A percentile compares a stretch with the other conserved stretches of the same genome.
phyloP scores from a whole-genome alignment of 2,888 invertebrate species.

The Galeopsomyia nigrocyanea region DNA sequence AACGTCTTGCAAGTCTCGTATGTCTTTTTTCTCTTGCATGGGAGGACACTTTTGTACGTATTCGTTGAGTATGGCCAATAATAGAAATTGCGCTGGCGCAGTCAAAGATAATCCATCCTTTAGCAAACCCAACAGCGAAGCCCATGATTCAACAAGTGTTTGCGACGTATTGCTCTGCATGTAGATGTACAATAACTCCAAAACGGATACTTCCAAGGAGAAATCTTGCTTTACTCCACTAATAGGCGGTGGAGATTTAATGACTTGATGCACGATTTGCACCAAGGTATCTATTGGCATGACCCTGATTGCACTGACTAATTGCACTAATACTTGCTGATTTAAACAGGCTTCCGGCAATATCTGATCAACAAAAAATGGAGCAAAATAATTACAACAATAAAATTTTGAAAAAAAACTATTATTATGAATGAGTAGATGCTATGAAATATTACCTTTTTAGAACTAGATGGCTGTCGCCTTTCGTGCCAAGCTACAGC shows the following conservation, averaged over 20 bases:
- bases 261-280: constrained; percentile 84
- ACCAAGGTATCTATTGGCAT: constrained; percentile 88
- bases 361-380: constrained; percentile 67
- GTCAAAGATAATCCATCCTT: constrained; percentile 80
- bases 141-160: constrained; percentile 84
- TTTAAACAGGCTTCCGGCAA: constrained; percentile 76
- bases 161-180: constrained; percentile 78
- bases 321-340: constrained; percentile 82
- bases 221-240: constrained; percentile 74
- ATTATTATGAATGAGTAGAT: background rate
- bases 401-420: background rate
- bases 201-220: constrained; percentile 82
- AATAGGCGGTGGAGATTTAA: constrained; percentile 80
- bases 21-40: constrained; percentile 83
- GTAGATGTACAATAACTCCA: constrained; percentile 84
- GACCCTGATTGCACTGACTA: constrained; percentile 84
- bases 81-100: constrained; percentile 84
- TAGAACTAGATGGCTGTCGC: constrained; percentile 70
- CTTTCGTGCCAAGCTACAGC: constrained; percentile 89
- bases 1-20: constrained; percentile 84
- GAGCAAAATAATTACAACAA: constrained; percentile 4
- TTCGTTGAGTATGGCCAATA: constrained; percentile 84
- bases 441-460: constrained; percentile 60
- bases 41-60: constrained; percentile 85
- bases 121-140: constrained; percentile 80